A percentile compares a stretch with the other conserved stretches of the same genome.
These are phyloP conservation scores for Lichenostomus cassidix DNA, from an alignment of 2,113 vertebrate species.

Conservation along the genomic window DNA sequence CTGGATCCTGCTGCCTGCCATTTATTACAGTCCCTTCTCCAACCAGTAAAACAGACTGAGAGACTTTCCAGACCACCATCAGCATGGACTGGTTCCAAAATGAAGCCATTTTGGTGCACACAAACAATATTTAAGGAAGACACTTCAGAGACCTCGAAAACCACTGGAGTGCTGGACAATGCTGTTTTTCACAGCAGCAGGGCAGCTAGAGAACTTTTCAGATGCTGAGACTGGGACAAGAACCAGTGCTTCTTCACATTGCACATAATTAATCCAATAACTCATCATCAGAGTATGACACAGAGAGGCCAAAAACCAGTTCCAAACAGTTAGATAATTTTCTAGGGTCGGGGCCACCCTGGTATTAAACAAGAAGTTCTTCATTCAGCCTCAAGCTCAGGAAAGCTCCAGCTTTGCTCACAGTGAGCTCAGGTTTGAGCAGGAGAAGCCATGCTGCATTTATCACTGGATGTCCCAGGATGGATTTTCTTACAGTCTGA, in stretches of 20 bases:
- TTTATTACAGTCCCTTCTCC: neutral
- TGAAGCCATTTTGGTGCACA: neutral
- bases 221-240: neutral
- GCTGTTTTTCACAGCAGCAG: neutral
- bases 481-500: neutral
- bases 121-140: neutral
- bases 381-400: neutral
- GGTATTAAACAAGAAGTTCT: neutral
- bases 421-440: neutral
- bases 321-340: neutral
- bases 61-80: constrained; percentile 2
- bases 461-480: neutral
- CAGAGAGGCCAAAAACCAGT: neutral
- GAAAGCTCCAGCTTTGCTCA: neutral
- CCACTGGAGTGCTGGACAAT: neutral
- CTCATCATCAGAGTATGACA: neutral
- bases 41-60: neutral
- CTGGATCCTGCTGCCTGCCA: neutral
- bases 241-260: neutral
- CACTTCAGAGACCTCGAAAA: neutral
- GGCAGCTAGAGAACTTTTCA: neutral
- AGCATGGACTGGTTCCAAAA: neutral
- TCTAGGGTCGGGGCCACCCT: neutral
- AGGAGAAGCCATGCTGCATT: neutral
- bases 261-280: neutral